phyloP scores from a whole-genome alignment of 2,888 invertebrate genomes.

The Azorinus chamasolen region DNA sequence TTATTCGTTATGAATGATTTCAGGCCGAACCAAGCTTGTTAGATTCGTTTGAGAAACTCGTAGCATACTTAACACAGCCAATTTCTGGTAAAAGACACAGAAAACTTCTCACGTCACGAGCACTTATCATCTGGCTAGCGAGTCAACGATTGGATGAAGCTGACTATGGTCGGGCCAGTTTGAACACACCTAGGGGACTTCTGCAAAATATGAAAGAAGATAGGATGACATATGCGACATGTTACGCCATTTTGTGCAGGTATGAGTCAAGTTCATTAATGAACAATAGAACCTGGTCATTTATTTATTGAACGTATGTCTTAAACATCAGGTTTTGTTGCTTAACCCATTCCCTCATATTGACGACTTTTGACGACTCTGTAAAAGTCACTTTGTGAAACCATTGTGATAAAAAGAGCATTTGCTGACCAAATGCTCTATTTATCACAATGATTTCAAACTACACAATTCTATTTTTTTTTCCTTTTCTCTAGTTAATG shows the following conservation, averaged over 20 bases:
- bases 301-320: too few species aligned
- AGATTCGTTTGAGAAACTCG: constrained; percentile 32
- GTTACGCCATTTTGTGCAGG: constrained; percentile 48
- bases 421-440: too few species aligned
- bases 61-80: constrained; percentile 19
- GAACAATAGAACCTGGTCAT: too few species aligned
- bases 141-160: constrained; percentile 28
- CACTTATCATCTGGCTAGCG: constrained; percentile 48
- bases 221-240: constrained; percentile 50
- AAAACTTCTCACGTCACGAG: constrained; percentile 21
- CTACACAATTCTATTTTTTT: too few species aligned
- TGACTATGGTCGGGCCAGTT: constrained; percentile 10
- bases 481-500: too few species aligned
- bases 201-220: constrained; percentile 29
- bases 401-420: too few species aligned
- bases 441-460: too few species aligned
- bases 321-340: too few species aligned
- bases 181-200: constrained; percentile 24
- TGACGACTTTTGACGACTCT: too few species aligned
- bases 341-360: too few species aligned
- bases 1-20: constrained; percentile 21
- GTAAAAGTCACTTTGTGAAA: too few species aligned
- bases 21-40: constrained; percentile 15
- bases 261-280: not conserved
- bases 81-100: not conserved